phyloP scores from a whole-genome alignment of 2,888 invertebrate species.

The Diogma glabrata region DNA sequence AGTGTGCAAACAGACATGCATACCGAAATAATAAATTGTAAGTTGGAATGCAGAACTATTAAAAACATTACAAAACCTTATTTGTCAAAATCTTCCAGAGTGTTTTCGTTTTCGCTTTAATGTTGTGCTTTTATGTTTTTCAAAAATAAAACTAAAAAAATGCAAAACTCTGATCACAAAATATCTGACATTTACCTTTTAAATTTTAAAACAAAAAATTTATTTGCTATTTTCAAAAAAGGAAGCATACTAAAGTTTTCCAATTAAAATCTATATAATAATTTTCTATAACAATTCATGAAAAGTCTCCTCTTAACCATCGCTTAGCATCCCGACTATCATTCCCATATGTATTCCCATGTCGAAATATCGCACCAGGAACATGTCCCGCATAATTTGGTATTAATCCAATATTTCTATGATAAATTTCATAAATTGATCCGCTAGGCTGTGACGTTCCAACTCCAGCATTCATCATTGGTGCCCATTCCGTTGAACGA shows the following conservation, averaged over 20 bases:
- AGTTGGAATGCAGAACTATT: no score
- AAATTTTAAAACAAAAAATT: no score
- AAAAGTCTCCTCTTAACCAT: slow-evolving; percentile 40
- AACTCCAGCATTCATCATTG: slow-evolving; percentile 31
- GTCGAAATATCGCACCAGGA: slow-evolving; percentile 59
- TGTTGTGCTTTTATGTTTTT: no score
- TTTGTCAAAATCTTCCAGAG: no score
- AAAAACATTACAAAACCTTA: no score
- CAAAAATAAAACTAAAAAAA: no score
- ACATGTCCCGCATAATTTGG: slow-evolving; percentile 71
- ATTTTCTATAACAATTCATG: not conserved
- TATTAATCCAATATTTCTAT: slow-evolving; percentile 58
- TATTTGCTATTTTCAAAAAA: no score
- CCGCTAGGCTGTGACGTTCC: slow-evolving; percentile 25
- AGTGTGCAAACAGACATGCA: no score
- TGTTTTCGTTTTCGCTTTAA: no score
- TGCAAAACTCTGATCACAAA: no score
- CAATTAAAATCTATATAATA: slow-evolving; percentile 4
- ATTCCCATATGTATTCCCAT: slow-evolving; percentile 64
- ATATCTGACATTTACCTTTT: no score
- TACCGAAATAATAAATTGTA: no score
- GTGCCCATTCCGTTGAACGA: slow-evolving; percentile 64
- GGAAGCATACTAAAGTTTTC: not conserved
- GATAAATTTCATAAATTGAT: slow-evolving; percentile 49
- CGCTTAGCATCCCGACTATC: slow-evolving; percentile 62